Evolutionary conservation across 2,113 vertebrate species (phyloP), one percentile per base, ranked within the genome.

Genomic region (Chunga burmeisteri): DNA sequence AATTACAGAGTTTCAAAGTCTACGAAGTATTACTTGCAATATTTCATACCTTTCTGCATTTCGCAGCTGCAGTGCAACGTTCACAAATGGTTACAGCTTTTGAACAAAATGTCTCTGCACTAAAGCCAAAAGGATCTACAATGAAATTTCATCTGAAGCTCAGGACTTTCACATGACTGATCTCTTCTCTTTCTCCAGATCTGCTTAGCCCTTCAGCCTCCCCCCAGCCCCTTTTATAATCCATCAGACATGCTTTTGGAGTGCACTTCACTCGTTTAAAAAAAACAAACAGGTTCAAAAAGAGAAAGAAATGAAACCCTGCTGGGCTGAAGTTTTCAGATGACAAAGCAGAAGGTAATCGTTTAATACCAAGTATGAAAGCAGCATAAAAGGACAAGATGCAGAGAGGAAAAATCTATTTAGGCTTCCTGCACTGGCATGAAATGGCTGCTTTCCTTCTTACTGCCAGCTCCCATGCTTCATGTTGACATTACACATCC

Each of bases 401-500:
- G 96, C 90, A 96, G 95, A 66, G 70, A 74, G 74, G 77, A 58
- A 90, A 97, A 97, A 96, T 96, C 98, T 97, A 88, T 81, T 94
- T 97, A 95, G 97, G 96, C 96, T 98, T 98, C 98, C 97, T 98
- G 97, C 97, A 97, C 96, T 98, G 98, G 98, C 98, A 98, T 98
- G 98, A 98, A 98, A 98, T 97, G 98, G 98, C 98, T 98, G 98
- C 98, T 98, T 98, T 98, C 97, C 97, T 97, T 98, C 97, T 97
- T 96, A 96, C 97, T 98, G 98, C 98, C 98, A 98, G 97, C 98
- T 98, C 98, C 98, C 98, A 98, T 98, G 98, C 98, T 97, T 99
- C 98, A 98, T 98, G 98, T 98, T 98, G 98, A 98, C 98, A 98
- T 98, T 98, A 98, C 98, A 99, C 98, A 99, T 98, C 98, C 98